Percentiles rank a stretch among this genome's conserved stretches.
These are phyloP conservation scores for Ypsolopha scabrella DNA, from an alignment of 2,888 invertebrate species.

Conservation along the genomic window DNA sequence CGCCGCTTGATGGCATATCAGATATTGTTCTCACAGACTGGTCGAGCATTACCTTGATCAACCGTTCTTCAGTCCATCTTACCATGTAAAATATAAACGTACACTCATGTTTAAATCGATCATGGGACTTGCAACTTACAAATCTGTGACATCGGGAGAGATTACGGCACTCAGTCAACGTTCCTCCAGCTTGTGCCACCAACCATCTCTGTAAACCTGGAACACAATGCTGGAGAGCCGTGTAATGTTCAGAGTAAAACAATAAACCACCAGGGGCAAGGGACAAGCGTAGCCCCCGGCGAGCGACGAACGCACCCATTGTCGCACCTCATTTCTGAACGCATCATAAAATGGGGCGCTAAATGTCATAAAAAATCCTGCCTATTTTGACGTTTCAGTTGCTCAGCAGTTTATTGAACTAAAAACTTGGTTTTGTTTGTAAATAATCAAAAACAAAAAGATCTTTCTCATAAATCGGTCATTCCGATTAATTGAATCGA, in stretches of 20 bases:
- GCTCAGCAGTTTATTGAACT: neutral
- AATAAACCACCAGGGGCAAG: constrained; percentile 52
- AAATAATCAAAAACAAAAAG: neutral
- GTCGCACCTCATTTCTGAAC: constrained; percentile 15
- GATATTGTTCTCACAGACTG: constrained; percentile 16
- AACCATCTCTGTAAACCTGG: constrained; percentile 24
- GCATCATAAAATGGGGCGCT: constrained; percentile 13
- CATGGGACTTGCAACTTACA: too few relatives aligned
- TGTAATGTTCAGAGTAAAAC: constrained; percentile 50
- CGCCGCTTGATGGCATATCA: constrained; percentile 14
- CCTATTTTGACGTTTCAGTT: constrained; percentile 15
- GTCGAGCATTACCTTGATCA: too few relatives aligned
- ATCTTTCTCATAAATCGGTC: neutral
- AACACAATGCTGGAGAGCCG: constrained; percentile 32
- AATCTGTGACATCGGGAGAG: constrained; percentile 39
- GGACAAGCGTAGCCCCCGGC: constrained; percentile 7
- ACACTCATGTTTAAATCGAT: too few relatives aligned
- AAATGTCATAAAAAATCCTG: constrained; percentile 23
- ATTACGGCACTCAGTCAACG: constrained; percentile 44
- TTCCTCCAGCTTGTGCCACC: constrained; percentile 45
- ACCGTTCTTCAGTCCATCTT: too few relatives aligned
- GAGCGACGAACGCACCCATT: constrained; percentile 17
- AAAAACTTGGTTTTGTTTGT: neutral
- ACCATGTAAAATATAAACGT: too few relatives aligned
- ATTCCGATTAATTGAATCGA: neutral